Evolutionary conservation across 2,113 vertebrate species (phyloP).

Genomic region (Anser cygnoides): DNA sequence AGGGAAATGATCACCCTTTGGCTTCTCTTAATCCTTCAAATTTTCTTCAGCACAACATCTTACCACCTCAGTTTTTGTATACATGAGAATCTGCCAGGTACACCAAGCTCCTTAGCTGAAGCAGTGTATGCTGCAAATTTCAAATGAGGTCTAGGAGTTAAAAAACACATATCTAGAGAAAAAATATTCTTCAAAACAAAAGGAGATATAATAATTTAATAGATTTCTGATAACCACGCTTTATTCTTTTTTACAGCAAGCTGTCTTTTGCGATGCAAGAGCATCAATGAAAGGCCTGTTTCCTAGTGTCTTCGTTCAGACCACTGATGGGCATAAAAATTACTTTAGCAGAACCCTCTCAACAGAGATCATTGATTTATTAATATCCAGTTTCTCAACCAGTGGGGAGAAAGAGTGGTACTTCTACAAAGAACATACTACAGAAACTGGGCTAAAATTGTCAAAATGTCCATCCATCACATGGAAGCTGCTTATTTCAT

Average conservation of each 20-base stretch:
- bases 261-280: not conserved
- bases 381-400: not conserved
- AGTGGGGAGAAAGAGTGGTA: not conserved
- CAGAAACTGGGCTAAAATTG: not conserved
- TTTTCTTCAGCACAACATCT: not conserved
- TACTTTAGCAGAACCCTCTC: not conserved
- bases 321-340: not conserved
- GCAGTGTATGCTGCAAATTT: not conserved
- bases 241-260: not conserved
- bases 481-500: not conserved
- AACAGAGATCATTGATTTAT: not conserved
- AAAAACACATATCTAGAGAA: not conserved
- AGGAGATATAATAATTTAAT: not conserved
- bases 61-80: not conserved
- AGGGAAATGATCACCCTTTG: not conserved
- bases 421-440: not conserved
- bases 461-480: not conserved
- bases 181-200: not conserved
- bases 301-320: not conserved
- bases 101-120: not conserved
- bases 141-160: not conserved
- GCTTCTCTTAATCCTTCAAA: not conserved
- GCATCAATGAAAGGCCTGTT: not conserved
- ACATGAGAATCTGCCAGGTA: not conserved
- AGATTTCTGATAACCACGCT: not conserved